Evolutionary conservation across 2,113 vertebrate species (phyloP).

Genomic region (Stegastes partitus): DNA sequence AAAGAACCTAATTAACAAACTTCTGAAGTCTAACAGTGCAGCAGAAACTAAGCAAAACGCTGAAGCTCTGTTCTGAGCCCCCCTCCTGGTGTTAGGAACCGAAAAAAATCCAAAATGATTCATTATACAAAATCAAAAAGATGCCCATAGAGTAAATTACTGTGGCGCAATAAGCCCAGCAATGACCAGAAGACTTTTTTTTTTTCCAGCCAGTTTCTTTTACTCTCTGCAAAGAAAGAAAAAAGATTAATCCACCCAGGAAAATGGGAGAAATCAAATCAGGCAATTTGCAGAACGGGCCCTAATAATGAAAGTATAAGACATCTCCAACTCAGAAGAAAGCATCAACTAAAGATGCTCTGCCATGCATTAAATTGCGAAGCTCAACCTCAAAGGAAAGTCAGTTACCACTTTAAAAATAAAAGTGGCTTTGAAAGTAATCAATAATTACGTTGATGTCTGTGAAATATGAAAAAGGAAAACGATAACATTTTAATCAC

Average conservation of each 20-base stretch:
- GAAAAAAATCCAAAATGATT: neutral
- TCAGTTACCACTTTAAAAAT: neutral
- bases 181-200: conserved; percentile 43
- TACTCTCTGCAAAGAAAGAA: conserved; percentile 15
- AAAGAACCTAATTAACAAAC: conserved; percentile 45
- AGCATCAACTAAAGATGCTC: conserved; percentile 27
- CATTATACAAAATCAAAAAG: conserved; percentile 20
- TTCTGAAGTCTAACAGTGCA: conserved; percentile 37
- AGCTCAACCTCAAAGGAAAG: conserved; percentile 19
- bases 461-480: conserved; percentile 14
- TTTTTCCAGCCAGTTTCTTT: conserved; percentile 12
- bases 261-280: conserved; percentile 22
- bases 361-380: conserved; percentile 33
- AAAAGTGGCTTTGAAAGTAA: neutral
- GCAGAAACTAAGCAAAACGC: conserved; percentile 1
- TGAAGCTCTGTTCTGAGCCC: neutral
- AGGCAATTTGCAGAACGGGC: conserved; percentile 19
- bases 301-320: conserved; percentile 34
- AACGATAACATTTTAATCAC: conserved; percentile 27
- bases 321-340: conserved; percentile 20
- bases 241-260: conserved; percentile 31
- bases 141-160: neutral
- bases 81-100: neutral
- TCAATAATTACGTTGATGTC: conserved; percentile 15
- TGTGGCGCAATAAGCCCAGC: neutral